A percentile compares a stretch with the other conserved stretches of the same genome.
phyloP scores from a whole-genome alignment of 2,888 invertebrate species.

The Tethea ocularis region DNA sequence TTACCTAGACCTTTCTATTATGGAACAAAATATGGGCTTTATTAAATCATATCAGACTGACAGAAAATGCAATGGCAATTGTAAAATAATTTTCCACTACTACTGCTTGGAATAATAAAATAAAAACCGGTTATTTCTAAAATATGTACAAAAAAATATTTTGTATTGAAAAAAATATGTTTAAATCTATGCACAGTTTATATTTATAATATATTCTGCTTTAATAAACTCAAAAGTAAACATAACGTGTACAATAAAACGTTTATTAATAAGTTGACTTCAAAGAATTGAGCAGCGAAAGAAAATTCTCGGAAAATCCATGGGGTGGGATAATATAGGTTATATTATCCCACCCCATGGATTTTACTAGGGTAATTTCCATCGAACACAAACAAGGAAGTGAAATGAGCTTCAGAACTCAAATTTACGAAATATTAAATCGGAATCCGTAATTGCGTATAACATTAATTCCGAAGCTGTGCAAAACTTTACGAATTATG shows the following conservation, averaged over 20 bases:
- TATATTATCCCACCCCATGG: too few species aligned
- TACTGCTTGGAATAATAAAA: neutral
- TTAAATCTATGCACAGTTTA: too few species aligned
- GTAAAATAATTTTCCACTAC: neutral
- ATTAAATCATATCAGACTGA: neutral
- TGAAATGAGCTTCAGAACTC: constrained; percentile 15
- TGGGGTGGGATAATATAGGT: constrained; percentile 3
- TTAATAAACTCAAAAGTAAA: neutral
- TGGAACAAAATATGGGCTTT: constrained; percentile 4
- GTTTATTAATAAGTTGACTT: constrained; percentile 1
- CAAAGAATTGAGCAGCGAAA: neutral
- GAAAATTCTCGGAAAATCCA: constrained; percentile 8
- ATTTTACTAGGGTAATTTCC: constrained; percentile 10
- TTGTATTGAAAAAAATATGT: too few species aligned
- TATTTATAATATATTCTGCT: neutral
- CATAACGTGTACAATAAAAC: neutral
- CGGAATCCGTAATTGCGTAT: constrained; percentile 33
- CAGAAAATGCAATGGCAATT: neutral
- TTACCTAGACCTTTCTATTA: constrained; percentile 5
- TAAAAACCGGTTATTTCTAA: neutral
- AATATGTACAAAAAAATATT: too few species aligned
- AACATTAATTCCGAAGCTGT: constrained; percentile 31
- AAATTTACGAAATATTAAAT: constrained; percentile 36
- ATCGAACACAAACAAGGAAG: constrained; percentile 8
- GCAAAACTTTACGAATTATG: constrained; percentile 8